Base-by-base conservation (phyloP, 1,140 invertebrate species). In the Habropoda laboriosa region DNA sequence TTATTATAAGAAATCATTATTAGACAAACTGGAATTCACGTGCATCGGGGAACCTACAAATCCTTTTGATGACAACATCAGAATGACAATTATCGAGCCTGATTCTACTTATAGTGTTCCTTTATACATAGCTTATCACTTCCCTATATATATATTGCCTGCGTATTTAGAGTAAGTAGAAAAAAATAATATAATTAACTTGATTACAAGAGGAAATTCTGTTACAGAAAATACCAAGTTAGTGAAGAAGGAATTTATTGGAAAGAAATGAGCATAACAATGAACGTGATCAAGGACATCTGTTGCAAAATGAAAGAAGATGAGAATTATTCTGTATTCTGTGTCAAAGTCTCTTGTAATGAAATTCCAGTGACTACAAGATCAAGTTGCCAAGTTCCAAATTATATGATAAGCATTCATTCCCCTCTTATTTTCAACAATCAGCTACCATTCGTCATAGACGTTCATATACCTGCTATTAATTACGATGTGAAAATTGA, bases 121-220 rank as follows among this genome's bases (percentile, higher is more conserved):
- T 21, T 91, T 97, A 30, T 95, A 95, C 84, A 94, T 97, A 32
- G 96, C 97, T 6, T 97, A 97, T 89, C 96, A 97, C 88, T 97
- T 96, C 88, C 95, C 95, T 78, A 92, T 98, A 32, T 96, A 95
- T 88, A 89, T 97, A 42, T 93, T 96, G 83, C 97, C 97, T n/a
- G 94, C 95, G 32, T 95, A 96, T 86, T 93, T 94, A n/a, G 94
- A 95, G 96, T 96, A 93, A 94, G 94, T 94, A 84, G 13, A 66
- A 38, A n/a, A 67, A 21, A n/a, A 18, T 10, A 27, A 24, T 1
- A 2, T 0, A 3, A 27, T 42, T 38, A n/a, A 16, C 18, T 42
- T 3, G n/a, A 58, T 70, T 38, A 5, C n/a, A 68, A 57, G 7
- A n/a, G 3, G n/a, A 32, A 35, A 53, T 42, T 66, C 78, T 70